phyloP scores from a whole-genome alignment of 2,888 invertebrate species.

The Lithophane leautieri region DNA sequence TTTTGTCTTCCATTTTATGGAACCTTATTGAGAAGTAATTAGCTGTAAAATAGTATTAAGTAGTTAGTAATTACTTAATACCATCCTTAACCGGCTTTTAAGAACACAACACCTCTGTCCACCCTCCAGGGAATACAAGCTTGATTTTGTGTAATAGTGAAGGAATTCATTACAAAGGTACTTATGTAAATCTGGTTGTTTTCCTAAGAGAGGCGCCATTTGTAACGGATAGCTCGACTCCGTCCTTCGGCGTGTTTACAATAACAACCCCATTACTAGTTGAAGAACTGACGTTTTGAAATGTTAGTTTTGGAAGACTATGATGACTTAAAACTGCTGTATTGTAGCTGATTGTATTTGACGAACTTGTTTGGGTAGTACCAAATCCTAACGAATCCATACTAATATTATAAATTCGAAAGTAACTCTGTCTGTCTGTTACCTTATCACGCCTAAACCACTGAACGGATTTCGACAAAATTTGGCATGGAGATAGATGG shows the following conservation, averaged over 20 bases:
- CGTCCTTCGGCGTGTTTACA: conserved; percentile 43
- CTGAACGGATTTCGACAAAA: no score
- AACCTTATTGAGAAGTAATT: background rate
- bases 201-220: conserved; percentile 38
- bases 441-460: no score
- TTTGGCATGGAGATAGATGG: no score
- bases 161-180: conserved; percentile 54
- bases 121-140: background rate
- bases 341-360: background rate
- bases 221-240: conserved; percentile 27
- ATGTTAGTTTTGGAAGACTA: conserved; percentile 20
- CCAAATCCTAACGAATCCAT: no score
- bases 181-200: conserved; percentile 65
- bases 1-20: background rate
- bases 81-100: background rate
- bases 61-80: background rate
- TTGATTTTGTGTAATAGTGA: conserved; percentile 19
- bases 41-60: background rate
- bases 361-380: background rate
- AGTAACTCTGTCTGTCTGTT: no score
- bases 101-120: background rate
- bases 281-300: conserved; percentile 33
- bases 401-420: no score
- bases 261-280: conserved; percentile 49
- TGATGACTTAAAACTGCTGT: background rate